phyloP scores from a whole-genome alignment of 2,797 vertebrate species.

The Podargus strigoides region DNA sequence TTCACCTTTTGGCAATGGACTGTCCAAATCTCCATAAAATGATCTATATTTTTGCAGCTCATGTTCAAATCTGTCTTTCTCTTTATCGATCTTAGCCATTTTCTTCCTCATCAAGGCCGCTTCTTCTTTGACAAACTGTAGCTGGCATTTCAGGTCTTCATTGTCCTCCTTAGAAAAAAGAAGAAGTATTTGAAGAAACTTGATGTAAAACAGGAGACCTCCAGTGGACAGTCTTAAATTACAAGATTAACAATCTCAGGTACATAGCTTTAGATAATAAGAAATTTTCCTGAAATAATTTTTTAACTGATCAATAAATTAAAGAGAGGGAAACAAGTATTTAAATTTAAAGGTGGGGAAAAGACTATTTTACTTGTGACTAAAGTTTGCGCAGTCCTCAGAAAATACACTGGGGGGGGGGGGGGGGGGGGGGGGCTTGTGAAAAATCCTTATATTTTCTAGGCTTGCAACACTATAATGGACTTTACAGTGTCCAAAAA shows the following conservation, averaged over 20 bases:
- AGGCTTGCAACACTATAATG: neutral
- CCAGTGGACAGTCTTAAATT: neutral
- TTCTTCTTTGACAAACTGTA: constrained; percentile 97
- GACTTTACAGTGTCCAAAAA: neutral
- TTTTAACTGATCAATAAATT: neutral
- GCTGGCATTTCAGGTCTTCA: constrained; percentile 94
- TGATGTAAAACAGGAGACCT: neutral
- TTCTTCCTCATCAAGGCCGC: constrained; percentile 96
- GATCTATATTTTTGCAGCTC: constrained; percentile 96
- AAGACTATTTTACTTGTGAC: neutral
- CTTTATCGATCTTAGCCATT: constrained; percentile 98
- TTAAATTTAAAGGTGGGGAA: neutral
- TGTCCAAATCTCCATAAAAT: constrained; percentile 97
- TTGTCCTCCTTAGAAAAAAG: constrained; percentile 85
- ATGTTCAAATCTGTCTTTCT: constrained; percentile 94
- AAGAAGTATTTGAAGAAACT: neutral
- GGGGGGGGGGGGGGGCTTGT: fast-evolving
- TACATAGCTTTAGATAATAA: neutral
- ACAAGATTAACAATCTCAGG: neutral
- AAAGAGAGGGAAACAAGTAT: neutral
- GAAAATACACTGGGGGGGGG: neutral
- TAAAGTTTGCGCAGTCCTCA: neutral
- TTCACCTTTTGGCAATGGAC: constrained; percentile 95
- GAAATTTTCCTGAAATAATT: neutral
- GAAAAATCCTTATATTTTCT: neutral